phyloP scores from a whole-genome alignment of 2,113 vertebrate species.

The Eurystomus gularis region DNA sequence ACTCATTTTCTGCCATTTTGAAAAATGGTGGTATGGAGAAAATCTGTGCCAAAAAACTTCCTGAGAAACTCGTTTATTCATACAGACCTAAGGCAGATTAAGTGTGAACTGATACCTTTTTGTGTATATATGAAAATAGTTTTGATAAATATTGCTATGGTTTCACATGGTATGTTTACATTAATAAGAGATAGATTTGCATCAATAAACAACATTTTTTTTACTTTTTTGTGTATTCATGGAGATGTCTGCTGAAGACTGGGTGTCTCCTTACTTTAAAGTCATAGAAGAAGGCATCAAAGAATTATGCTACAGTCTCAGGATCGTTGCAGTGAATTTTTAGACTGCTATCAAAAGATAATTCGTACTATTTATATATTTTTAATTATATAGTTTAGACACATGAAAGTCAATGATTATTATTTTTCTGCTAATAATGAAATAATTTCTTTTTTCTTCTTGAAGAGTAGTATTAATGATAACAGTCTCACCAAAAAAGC shows the following conservation, averaged over 20 bases:
- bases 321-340: neutral
- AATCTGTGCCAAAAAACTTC: neutral
- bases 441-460: no score
- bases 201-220: fast-evolving
- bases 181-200: neutral
- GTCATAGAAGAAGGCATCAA: neutral
- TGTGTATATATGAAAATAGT: neutral
- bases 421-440: neutral
- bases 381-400: neutral
- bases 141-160: neutral
- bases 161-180: neutral
- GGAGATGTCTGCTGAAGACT: neutral
- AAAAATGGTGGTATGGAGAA: neutral
- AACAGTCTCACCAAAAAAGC: neutral
- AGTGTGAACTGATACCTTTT: neutral
- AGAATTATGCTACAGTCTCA: neutral
- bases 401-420: neutral
- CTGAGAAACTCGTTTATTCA: neutral
- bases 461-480: neutral
- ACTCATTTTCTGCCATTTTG: neutral
- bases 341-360: neutral
- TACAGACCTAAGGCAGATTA: neutral
- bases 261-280: neutral
- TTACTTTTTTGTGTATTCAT: neutral
- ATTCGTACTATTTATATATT: constrained; percentile 8